Evolutionary conservation across 2,888 invertebrate genomes (phyloP), one percentile per base, ranked within the genome.

Genomic region (Calliopum simillimum): DNA sequence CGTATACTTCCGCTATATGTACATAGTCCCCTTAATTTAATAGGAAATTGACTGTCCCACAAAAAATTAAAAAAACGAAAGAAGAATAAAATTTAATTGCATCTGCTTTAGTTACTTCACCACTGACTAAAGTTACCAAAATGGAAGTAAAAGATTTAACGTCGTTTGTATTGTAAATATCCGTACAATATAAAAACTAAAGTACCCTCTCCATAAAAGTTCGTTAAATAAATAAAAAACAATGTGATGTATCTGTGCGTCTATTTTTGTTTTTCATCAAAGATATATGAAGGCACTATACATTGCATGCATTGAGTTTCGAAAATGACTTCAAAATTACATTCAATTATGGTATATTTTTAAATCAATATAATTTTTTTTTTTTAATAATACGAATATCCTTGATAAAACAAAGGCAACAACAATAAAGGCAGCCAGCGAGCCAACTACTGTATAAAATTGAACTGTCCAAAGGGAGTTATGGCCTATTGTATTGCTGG

Each of bases 311-410:
- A 21, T 33, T 33, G 8, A 33, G 8, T 8, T 33, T 33, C 33
- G 8, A 33, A 33, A 33, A 33, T 33, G 33, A 8, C 33, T 51
- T n/a, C 51, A 11, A 49, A 49, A 51, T 51, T 51, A 51, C 51
- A 21, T 51, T 51, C 51, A 51, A 51, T 51, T 49, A 49, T 16
- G 49, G n/a, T 16, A 16, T 33, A 49, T 16, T 51, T 51, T 51
- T 51, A 11, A 51, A 51, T 51, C 51, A 51, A 51, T 51, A 51
- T 51, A 19, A 16, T 51, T 16, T 11, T 6, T 33, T 51, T 16
- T 11, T 6, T 33, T 33, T 33, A 33, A 33, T 33, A 33, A 33
- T 33, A 51, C 21, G 51, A 16, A 8, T 51, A 19, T 51, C 51
- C 51, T n/a, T 16, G 11, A 4, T 16, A 51, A 51, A 51, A 16